A percentile compares a stretch with the other conserved stretches of the same genome.
Conservation (phyloP, 2,888 invertebrate species). For the Ctenicera cuprea region DNA sequence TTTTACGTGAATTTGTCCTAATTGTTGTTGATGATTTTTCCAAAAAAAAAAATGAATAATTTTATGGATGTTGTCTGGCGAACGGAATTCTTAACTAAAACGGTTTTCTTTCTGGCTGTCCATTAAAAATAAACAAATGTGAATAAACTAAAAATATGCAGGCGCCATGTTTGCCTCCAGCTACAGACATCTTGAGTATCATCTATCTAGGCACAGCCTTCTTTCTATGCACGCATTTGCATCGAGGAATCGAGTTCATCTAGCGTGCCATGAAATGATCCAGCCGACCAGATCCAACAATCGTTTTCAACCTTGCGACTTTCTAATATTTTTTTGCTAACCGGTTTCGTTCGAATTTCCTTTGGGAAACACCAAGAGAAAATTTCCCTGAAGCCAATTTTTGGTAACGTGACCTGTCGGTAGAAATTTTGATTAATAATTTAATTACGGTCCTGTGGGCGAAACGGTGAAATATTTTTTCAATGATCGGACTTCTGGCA, state of each 20-base stretch:
- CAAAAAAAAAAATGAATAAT: background rate
- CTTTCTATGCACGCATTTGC: slow-evolving; percentile 54
- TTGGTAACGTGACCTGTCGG: slow-evolving; percentile 36
- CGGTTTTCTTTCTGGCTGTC: slow-evolving; percentile 36
- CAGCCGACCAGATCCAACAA: slow-evolving; percentile 37
- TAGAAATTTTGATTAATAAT: slow-evolving; percentile 38
- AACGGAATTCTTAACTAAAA: slow-evolving; percentile 9
- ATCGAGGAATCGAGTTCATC: slow-evolving; percentile 53
- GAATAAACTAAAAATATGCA: slow-evolving; percentile 59
- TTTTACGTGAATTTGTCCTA: slow-evolving; percentile 32
- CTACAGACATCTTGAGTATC: slow-evolving; percentile 58
- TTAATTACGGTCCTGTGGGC: slow-evolving; percentile 42
- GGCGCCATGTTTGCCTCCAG: slow-evolving; percentile 63
- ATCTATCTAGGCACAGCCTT: slow-evolving; percentile 53
- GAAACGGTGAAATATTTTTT: slow-evolving; percentile 21
- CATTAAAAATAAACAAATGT: slow-evolving; percentile 46
- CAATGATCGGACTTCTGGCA: slow-evolving; percentile 23
- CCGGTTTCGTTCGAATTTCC: slow-evolving; percentile 36
- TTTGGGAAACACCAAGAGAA: slow-evolving; percentile 22
- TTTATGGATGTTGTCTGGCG: slow-evolving; percentile 14
- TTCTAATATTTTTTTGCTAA: slow-evolving; percentile 31
- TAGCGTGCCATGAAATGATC: slow-evolving; percentile 47
- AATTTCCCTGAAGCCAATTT: background rate
- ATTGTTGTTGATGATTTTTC: slow-evolving; percentile 14
- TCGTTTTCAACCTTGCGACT: slow-evolving; percentile 29